Percentiles rank a stretch among this genome's conserved stretches.
Evolutionary conservation across 2,113 vertebrate species (phyloP).

Genomic region (Leptocoma aspasia): DNA sequence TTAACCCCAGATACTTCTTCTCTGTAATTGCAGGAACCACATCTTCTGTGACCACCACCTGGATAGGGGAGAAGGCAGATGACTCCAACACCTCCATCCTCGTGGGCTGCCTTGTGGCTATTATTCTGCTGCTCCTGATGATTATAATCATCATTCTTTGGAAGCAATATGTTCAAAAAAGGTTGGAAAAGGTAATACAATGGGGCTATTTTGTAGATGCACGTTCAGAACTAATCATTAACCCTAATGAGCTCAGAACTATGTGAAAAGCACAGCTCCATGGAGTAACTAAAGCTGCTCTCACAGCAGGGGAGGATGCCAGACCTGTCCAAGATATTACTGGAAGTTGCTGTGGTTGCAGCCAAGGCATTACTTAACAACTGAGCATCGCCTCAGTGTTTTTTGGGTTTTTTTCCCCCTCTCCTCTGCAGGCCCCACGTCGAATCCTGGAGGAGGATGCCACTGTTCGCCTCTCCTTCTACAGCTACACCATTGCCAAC

Average conservation of each 20-base stretch:
- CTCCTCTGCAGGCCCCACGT: constrained; percentile 77
- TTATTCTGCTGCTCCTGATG: constrained; percentile 87
- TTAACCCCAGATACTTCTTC: not conserved
- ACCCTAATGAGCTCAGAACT: not conserved
- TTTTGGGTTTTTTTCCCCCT: not conserved
- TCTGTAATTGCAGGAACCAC: constrained; percentile 50
- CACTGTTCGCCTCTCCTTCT: constrained; percentile 85
- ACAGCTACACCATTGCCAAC: constrained; percentile 85
- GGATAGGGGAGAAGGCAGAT: constrained; percentile 60
- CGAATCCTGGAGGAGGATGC: constrained; percentile 88
- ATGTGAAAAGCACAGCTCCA: not conserved
- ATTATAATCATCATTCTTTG: constrained; percentile 89
- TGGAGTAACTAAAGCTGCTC: not conserved
- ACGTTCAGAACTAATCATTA: not conserved
- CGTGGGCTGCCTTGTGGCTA: constrained; percentile 89
- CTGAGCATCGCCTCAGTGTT: not conserved
- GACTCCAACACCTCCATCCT: constrained; percentile 80
- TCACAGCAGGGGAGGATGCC: not conserved
- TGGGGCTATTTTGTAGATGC: not conserved
- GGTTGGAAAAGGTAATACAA: constrained; percentile 83
- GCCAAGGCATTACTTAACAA: not conserved
- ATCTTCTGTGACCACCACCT: constrained; percentile 67
- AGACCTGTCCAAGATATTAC: constrained; percentile 4
- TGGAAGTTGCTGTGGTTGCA: constrained; percentile 2
- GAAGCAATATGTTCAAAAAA: constrained; percentile 89